A percentile compares a stretch with the other conserved stretches of the same genome.
Conservation (phyloP, 2,888 invertebrate species). For the Hypomecis punctinalis region DNA sequence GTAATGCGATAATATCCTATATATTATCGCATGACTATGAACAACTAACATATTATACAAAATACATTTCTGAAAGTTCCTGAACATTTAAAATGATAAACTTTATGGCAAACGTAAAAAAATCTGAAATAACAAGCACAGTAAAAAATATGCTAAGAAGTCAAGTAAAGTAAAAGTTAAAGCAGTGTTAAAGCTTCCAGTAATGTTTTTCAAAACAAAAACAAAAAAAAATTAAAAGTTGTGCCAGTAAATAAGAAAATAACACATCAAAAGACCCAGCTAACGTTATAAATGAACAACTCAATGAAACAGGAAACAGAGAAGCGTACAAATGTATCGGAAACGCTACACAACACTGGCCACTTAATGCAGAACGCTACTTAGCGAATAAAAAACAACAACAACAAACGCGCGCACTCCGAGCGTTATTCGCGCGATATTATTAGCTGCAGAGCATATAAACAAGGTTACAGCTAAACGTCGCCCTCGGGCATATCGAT, state of each 20-base stretch:
- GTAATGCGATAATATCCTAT: no score
- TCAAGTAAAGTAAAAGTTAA: no score
- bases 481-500: slow-evolving; percentile 78
- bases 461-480: slow-evolving; percentile 79
- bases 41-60: no score
- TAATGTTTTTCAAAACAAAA: no score
- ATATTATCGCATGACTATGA: no score
- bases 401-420: slow-evolving; percentile 68
- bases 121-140: no score
- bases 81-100: no score
- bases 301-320: slow-evolving; percentile 57
- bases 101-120: no score
- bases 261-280: slow-evolving; percentile 37
- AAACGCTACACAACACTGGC: slow-evolving; percentile 64
- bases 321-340: slow-evolving; percentile 63
- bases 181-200: no score
- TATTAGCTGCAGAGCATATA: slow-evolving; percentile 82
- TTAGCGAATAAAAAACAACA: slow-evolving; percentile 65
- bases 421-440: slow-evolving; percentile 76
- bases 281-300: slow-evolving; percentile 47
- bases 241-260: not conserved
- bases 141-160: no score
- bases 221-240: no score
- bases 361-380: slow-evolving; percentile 64
- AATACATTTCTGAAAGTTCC: no score